Evolutionary conservation across 2,797 vertebrate species (phyloP), one percentile per base, ranked within the genome.

Genomic region (Coracias cyanogaster): DNA sequence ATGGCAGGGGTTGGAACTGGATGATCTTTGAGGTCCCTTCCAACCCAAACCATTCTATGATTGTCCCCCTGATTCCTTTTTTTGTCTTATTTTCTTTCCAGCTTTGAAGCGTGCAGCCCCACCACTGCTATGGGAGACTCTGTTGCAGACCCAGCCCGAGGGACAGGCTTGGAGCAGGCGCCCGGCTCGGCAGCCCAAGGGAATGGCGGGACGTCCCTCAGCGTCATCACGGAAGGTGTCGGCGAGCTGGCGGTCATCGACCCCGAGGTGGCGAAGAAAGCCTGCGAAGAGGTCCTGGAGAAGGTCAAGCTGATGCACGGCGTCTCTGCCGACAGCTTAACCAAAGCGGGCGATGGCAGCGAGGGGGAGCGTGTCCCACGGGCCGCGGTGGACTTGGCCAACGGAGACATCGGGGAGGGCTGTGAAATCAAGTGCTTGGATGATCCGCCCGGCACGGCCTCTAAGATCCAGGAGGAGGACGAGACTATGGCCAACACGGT

Each of bases 251-350:
- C 98, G 8, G 98, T 99, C 67, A 99, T 99, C 12, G 99, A 99
- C 89, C 96, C 99, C 0, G 99, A 99, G 97, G 99, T 99, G 96
- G 99, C 99, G 1, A 97, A 99, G 77, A 98, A 97, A 20, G 99
- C 99, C 13, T 99, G 99, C 51, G 98, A 98, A 94, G 98, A 99
- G 43, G 99, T 99, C 3, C 98, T 99, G 94, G 98, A 99, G 97
- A 99, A 99, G 90, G 99, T 99, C 12, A 99, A 99, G 96, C 87
- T 98, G 82, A 95, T 98, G 43, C 98, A 97, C 22, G 92, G 95
- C 15, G 37, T 10, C 96, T 98, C 29, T 33, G 64, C 55, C 0
- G 91, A 33, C 15, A 46, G 83, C 17, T 54, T 64, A 4, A 24
- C 29, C 3, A 21, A 52, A 10, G 15, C 6, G 5, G 61, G 18